Evolutionary conservation across 2,113 vertebrate species (phyloP), one percentile per base, ranked within the genome.

Genomic region (Bujurquina vittata): DNA sequence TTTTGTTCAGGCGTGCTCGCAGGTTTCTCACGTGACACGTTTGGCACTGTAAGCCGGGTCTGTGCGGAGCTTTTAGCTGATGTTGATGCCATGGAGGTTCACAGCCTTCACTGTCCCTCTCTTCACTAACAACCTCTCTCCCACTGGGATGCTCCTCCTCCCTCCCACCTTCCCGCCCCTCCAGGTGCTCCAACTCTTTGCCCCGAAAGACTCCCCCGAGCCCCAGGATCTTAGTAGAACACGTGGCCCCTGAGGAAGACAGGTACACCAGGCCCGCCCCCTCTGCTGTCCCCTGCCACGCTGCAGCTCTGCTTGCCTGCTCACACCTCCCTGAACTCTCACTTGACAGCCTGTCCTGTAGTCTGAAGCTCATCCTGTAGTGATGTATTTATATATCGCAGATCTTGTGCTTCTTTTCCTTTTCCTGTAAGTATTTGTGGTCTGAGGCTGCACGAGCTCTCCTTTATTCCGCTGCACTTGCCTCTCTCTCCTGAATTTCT

Each of bases 141-240:
- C 87, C 78, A 79, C 77, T 58, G 75, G 88, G 73, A 75, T 59
- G 4, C 75, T 74, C 84, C 89, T 87, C 75, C 35, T 72, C 43
- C 77, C 56, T 74, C 35, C 90, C 17, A 57, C 74, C 88, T 83
- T 76, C 75, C 75, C 67, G 2, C 78, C 83, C 84, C 67, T 85
- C 79, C 83, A 96, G 95, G 94, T 97, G 94, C 95, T 97, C 96
- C 94, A 97, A 96, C 93, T 97, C 97, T 94, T 96, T 98, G 96
- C 96, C 97, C 96, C 96, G 95, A 96, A 96, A 96, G 96, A 96
- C 96, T 94, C 96, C 97, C 95, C 95, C 96, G 94, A 97, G 96
- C 89, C 97, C 97, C 96, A 96, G 97, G 97, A 99, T 98, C 96
- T 96, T 98, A 95, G 97, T 98, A 96, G 97, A 98, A 94, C 97